phyloP scores from a whole-genome alignment of 2,113 vertebrate species.

The Alectura lathami region DNA sequence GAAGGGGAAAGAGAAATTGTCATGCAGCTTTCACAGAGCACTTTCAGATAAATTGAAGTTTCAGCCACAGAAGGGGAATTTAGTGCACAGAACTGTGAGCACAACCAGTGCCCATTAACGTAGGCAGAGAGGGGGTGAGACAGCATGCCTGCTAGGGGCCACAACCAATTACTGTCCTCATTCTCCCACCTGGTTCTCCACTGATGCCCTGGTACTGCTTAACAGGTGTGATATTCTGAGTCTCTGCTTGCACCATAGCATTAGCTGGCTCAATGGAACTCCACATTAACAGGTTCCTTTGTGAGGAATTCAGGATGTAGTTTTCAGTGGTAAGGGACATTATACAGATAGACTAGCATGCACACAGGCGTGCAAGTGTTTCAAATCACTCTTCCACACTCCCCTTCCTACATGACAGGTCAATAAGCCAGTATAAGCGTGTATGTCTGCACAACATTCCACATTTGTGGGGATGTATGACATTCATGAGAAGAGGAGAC shows the following conservation, averaged over 20 bases:
- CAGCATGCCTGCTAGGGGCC: not conserved
- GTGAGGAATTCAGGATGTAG: not conserved
- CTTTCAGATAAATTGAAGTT: slow-evolving; percentile 2
- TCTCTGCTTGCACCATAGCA: accelerated
- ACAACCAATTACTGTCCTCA: not conserved
- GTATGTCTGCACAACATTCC: not conserved
- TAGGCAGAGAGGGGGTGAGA: not conserved
- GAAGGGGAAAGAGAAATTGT: not conserved
- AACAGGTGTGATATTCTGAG: not conserved
- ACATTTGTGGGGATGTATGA: not conserved
- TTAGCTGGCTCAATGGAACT: not conserved
- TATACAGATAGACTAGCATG: not conserved
- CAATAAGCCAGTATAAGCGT: slow-evolving; percentile 1
- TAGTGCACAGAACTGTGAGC: not conserved
- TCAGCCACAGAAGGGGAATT: not conserved
- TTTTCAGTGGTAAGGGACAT: not conserved
- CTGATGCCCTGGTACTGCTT: not conserved
- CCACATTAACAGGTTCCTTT: not conserved
- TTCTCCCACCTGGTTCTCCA: not conserved
- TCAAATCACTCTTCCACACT: not conserved
- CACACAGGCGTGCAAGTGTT: not conserved
- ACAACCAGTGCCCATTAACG: accelerated
- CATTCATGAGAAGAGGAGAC: not conserved
- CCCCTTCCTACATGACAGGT: not conserved
- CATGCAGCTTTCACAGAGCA: accelerated